Conservation (phyloP, 2,888 invertebrate genomes). For the Caenorhabditis sp. region DNA sequence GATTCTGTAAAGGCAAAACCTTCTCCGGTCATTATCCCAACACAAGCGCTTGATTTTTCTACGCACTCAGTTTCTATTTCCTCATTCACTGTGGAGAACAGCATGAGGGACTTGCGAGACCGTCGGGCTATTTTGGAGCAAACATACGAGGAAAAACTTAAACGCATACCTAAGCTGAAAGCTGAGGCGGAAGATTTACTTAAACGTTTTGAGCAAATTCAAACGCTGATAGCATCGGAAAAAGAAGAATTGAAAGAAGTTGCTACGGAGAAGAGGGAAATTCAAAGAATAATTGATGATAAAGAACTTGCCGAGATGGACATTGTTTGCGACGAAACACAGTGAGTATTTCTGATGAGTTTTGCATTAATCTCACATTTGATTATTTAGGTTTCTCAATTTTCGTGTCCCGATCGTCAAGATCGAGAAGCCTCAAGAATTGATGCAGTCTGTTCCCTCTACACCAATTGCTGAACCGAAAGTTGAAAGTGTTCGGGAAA, state of each 20-base stretch:
- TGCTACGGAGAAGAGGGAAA: constrained; percentile 3
- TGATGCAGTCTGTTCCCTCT: too few species aligned
- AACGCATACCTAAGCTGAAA: too few species aligned
- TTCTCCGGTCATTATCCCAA: too few species aligned
- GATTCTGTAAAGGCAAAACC: too few species aligned
- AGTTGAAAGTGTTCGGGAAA: too few species aligned
- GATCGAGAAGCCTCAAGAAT: neutral
- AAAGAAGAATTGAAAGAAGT: neutral
- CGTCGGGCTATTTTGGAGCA: too few species aligned
- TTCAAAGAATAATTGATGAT: constrained; percentile 2
- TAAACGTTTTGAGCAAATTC: neutral
- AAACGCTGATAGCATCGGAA: neutral
- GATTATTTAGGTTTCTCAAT: neutral
- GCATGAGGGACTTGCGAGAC: too few species aligned
- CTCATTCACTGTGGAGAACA: too few species aligned
- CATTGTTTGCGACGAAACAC: constrained; percentile 4
- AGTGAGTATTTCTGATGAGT: constrained; percentile 15
- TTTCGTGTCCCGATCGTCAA: neutral
- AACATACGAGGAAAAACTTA: too few species aligned
- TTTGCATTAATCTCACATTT: neutral
- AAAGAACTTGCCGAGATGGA: constrained; percentile 32
- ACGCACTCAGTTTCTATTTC: too few species aligned
- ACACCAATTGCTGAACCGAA: too few species aligned
- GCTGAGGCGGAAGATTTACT: neutral
- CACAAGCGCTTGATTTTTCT: too few species aligned